A percentile compares a stretch with the other conserved stretches of the same genome.
These are phyloP conservation scores for Gadus chalcogrammus DNA, from an alignment of 2,113 vertebrate genomes.

Conservation along the genomic window DNA sequence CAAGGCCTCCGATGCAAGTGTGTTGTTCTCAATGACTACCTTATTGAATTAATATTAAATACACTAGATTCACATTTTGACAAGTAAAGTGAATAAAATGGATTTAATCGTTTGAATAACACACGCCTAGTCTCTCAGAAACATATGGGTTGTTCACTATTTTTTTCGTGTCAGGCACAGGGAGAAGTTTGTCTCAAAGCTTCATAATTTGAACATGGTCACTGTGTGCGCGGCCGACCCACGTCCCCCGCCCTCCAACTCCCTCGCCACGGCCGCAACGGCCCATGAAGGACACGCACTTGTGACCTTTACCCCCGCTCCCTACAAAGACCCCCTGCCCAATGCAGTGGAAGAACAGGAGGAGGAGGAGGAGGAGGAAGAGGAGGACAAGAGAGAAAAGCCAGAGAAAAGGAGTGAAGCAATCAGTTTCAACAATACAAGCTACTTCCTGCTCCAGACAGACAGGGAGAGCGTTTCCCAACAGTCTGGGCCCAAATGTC, in stretches of 20 bases:
- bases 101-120: too few species aligned
- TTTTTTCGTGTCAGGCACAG: conserved; percentile 48
- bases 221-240: neutral
- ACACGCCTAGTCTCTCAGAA: too few species aligned
- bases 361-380: neutral
- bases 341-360: conserved; percentile 24
- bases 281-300: conserved; percentile 47
- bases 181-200: conserved; percentile 44
- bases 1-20: too few species aligned
- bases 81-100: too few species aligned
- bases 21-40: too few species aligned
- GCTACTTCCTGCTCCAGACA: conserved; percentile 62
- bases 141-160: too few species aligned
- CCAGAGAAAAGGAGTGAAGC: conserved; percentile 19
- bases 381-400: conserved; percentile 7
- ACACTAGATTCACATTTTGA: too few species aligned
- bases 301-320: conserved; percentile 24
- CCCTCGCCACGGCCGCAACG: neutral
- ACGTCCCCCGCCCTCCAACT: neutral
- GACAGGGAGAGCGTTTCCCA: neutral
- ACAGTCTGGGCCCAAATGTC: too few species aligned
- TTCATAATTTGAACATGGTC: conserved; percentile 27
- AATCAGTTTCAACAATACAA: conserved; percentile 65
- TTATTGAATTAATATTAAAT: too few species aligned
- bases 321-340: neutral